Evolutionary conservation across 2,113 vertebrate species (phyloP).

Genomic region (Stictonetta naevosa): DNA sequence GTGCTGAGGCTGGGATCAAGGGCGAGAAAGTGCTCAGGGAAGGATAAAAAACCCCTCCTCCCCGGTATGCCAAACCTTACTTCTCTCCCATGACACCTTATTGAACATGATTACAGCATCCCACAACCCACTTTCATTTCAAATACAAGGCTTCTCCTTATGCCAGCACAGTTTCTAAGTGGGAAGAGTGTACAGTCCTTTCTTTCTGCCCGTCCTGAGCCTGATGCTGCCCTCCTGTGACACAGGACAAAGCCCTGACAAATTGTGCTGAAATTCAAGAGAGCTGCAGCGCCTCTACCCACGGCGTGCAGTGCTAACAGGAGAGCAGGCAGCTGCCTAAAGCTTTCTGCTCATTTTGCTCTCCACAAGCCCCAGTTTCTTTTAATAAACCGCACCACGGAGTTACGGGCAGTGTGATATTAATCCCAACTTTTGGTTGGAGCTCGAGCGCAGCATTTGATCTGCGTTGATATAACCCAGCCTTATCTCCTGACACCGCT

Average conservation of each 20-base stretch:
- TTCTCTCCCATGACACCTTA: not conserved
- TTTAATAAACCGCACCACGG: not conserved
- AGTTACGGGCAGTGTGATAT: not conserved
- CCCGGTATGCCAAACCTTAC: not conserved
- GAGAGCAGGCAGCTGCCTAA: not conserved
- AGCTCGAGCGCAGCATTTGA: not conserved
- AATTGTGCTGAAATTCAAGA: not conserved
- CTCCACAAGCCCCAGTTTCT: not conserved
- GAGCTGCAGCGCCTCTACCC: not conserved
- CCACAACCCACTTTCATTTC: not conserved
- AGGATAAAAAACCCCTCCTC: not conserved
- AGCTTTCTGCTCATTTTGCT: not conserved
- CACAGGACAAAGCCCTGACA: not conserved
- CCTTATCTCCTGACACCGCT: not conserved
- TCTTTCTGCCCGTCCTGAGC: not conserved
- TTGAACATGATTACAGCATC: not conserved
- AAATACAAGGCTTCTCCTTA: not conserved
- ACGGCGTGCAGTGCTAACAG: not conserved
- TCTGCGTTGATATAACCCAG: not conserved
- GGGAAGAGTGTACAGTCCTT: not conserved
- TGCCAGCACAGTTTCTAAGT: not conserved
- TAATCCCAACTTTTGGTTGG: not conserved
- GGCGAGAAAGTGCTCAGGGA: not conserved
- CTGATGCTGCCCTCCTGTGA: slow-evolving; percentile 26
- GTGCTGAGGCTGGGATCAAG: not conserved